Evolutionary conservation across 2,888 invertebrate genomes (phyloP).

Genomic region (Germaria angustata): DNA sequence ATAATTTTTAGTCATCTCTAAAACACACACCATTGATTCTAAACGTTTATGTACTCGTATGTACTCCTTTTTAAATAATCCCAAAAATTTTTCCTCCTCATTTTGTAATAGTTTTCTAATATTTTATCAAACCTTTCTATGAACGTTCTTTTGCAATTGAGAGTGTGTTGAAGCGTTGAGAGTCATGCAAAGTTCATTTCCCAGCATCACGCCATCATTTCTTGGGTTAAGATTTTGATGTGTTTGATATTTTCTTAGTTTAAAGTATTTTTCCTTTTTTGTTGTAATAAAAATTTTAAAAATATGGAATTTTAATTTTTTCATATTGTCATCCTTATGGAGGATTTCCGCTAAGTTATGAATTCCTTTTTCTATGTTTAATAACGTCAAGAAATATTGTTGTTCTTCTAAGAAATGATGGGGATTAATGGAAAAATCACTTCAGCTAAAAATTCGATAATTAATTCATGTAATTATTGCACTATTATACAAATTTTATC

Average conservation of each 20-base stretch:
- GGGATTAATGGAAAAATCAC: neutral
- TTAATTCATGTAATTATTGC: too few species aligned
- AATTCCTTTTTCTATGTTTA: conserved; percentile 66
- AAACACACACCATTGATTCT: conserved; percentile 25
- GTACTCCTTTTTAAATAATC: conserved; percentile 7
- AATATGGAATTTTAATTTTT: neutral
- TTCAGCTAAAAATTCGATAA: too few species aligned
- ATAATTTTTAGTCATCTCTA: conserved; percentile 24
- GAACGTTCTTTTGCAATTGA: neutral
- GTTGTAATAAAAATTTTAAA: neutral
- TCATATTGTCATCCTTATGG: neutral
- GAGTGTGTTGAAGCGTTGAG: conserved; percentile 9
- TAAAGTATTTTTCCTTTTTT: neutral
- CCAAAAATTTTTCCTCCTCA: neutral
- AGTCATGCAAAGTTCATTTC: conserved; percentile 73
- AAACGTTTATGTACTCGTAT: too few species aligned
- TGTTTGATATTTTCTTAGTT: neutral
- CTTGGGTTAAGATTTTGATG: conserved; percentile 68
- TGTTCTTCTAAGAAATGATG: neutral
- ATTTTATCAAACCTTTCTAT: conserved; percentile 12
- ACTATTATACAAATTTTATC: too few species aligned
- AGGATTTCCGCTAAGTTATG: conserved; percentile 68
- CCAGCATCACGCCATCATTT: conserved; percentile 73
- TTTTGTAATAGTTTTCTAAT: conserved; percentile 20
- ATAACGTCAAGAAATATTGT: neutral